Evolutionary conservation across 1,140 invertebrate genomes (phyloP).

Genomic region (Yoshiicerus persimilis): DNA sequence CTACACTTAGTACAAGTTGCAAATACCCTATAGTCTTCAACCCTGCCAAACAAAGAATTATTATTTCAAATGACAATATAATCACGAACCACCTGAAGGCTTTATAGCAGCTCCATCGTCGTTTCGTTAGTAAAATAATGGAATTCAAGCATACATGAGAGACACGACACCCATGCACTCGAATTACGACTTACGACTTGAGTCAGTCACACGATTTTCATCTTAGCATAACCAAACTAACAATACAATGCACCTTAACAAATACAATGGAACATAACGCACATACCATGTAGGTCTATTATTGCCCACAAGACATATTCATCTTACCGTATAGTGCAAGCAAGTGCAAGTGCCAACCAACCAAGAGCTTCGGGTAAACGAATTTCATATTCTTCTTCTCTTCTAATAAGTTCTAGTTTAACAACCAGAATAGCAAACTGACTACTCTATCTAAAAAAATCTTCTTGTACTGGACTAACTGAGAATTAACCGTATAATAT

Average conservation of each 20-base stretch:
- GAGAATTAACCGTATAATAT: too few species aligned
- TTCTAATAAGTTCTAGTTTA: too few species aligned
- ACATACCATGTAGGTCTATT: neutral
- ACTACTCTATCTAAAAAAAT: too few species aligned
- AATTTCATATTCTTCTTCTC: too few species aligned
- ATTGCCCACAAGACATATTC: neutral
- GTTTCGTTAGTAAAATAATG: neutral
- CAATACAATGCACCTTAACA: neutral
- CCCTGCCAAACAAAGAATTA: neutral
- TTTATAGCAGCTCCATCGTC: neutral
- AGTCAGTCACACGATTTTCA: neutral
- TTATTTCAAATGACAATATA: slow-evolving; percentile 23
- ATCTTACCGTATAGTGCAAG: neutral
- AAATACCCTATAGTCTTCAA: neutral
- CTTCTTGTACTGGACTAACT: too few species aligned
- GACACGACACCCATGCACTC: neutral
- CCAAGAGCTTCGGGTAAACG: too few species aligned
- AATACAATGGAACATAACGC: neutral
- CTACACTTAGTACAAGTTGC: neutral
- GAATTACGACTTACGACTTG: neutral
- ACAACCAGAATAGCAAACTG: too few species aligned
- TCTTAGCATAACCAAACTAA: neutral
- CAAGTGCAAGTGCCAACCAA: too few species aligned
- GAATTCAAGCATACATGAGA: neutral
- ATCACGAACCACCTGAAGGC: neutral